Percentiles rank a stretch among this genome's conserved stretches.
Evolutionary conservation across 1,140 invertebrate genomes (phyloP).

Genomic region (Pararge aegeria): DNA sequence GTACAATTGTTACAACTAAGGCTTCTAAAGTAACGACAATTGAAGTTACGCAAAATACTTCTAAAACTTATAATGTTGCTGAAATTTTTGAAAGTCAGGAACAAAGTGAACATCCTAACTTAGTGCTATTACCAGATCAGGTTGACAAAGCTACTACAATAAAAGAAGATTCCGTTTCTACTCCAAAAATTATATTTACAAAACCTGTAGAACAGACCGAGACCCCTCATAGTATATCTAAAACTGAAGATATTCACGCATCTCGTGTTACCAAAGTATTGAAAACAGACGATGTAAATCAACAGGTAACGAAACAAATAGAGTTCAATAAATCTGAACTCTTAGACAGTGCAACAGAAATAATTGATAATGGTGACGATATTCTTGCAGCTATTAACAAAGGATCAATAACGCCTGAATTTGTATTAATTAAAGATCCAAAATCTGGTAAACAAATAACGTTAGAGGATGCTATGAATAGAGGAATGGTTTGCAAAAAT

Average conservation of each 20-base stretch:
- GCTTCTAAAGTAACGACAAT: slow-evolving; percentile 50
- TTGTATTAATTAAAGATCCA: slow-evolving; percentile 88
- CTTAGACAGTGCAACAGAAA: not conserved
- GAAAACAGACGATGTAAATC: not conserved
- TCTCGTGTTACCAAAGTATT: not conserved
- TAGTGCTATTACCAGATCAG: slow-evolving; percentile 32
- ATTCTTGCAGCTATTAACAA: slow-evolving; percentile 84
- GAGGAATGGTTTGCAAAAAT: slow-evolving; percentile 87
- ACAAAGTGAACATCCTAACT: slow-evolving; percentile 1
- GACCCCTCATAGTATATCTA: not conserved
- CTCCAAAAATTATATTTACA: slow-evolving; percentile 19
- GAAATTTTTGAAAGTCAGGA: slow-evolving; percentile 29
- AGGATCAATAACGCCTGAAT: slow-evolving; percentile 83
- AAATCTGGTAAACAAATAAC: slow-evolving; percentile 84
- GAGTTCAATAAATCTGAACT: not conserved
- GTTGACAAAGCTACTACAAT: slow-evolving; percentile 29
- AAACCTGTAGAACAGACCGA: not conserved
- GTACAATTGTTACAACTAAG: slow-evolving; percentile 44
- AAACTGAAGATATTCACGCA: not conserved
- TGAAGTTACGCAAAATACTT: slow-evolving; percentile 51
- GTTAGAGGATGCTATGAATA: slow-evolving; percentile 88
- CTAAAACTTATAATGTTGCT: slow-evolving; percentile 43
- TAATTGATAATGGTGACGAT: slow-evolving; percentile 79
- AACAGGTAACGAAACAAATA: not conserved
- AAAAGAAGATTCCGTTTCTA: slow-evolving; percentile 5